Base-by-base conservation (phyloP, 2,113 vertebrate species). In the Lepus timidus region DNA sequence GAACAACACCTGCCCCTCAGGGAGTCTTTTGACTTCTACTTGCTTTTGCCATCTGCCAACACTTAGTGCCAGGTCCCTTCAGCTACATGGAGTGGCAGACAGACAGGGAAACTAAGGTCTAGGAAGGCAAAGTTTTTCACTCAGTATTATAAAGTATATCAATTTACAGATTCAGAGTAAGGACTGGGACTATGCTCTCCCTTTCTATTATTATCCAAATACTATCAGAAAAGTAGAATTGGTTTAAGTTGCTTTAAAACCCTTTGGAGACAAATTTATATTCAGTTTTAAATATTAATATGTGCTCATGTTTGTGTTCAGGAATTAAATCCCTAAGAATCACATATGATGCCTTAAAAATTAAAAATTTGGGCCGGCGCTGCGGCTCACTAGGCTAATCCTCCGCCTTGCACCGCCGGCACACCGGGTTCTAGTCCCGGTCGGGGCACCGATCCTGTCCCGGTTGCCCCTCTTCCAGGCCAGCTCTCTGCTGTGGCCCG, bases 301-400 rank as follows among this genome's bases (percentile, higher is more conserved):
- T 29, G 10, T 17, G 12, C 73, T 81, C 13, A 52, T 80, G 31
- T 67, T 89, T 67, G 4, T 85, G 14, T 3, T 70, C 13, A 88
- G 52, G 75, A 86, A 55, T 88, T 78, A 44, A 78, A 80, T 74
- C 22, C 16, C 85, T 64, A 87, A 9, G 17, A 92, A 68, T 44
- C 5, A 51, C 31, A 12, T 27, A 13, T 10, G 17, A 31, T 44
- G 2, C 4, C 44, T 44, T 44, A 44, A 44, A 44, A 44, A 44
- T 44, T 44, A 44, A 44, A 44, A 44, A 44, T 44, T 44, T 44
- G 44, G n/a, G n/a, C n/a, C n/a, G n/a, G n/a, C n/a, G n/a, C n/a
- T n/a, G n/a, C n/a, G n/a, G n/a, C n/a, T n/a, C n/a, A n/a, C n/a
- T n/a, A n/a, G n/a, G n/a, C n/a, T n/a, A n/a, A n/a, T n/a, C n/a